These are phyloP conservation scores for Drosophila nasuta DNA, from an alignment of 1,140 invertebrate genomes.

Conservation along the genomic window DNA sequence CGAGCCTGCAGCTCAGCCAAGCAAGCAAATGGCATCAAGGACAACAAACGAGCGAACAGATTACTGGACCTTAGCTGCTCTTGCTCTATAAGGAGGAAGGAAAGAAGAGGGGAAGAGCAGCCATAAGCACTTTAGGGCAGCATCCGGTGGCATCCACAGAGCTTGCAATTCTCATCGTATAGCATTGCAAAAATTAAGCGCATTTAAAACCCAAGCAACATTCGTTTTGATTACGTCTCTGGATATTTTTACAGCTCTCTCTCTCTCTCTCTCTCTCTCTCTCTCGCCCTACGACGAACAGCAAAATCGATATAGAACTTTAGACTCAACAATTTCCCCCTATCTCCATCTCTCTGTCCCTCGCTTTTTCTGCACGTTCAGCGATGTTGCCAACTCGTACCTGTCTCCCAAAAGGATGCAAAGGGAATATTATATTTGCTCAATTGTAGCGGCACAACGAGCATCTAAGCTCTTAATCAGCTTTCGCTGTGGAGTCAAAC, in stretches of 20 bases:
- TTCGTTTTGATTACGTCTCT: constrained; percentile 65
- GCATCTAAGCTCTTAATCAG: constrained; percentile 28
- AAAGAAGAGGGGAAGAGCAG: constrained; percentile 2
- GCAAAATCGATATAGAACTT: constrained; percentile 68
- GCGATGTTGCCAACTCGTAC: constrained; percentile 3
- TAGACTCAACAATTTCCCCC: constrained; percentile 31
- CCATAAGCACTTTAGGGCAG: constrained; percentile 51
- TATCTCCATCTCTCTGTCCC: neutral
- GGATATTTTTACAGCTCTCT: constrained; percentile 34
- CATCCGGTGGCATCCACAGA: constrained; percentile 45
- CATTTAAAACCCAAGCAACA: constrained; percentile 66
- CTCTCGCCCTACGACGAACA: constrained; percentile 26
- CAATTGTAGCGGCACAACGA: constrained; percentile 15
- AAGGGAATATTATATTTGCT: constrained; percentile 21
- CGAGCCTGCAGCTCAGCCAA: constrained; percentile 6
- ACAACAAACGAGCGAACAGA: constrained; percentile 22
- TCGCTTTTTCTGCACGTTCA: constrained; percentile 7
- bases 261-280: neutral
- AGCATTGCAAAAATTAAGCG: constrained; percentile 68
- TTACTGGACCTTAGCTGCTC: constrained; percentile 12
- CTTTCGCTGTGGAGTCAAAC: constrained; percentile 20
- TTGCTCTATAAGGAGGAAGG: neutral
- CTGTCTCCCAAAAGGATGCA: constrained; percentile 10
- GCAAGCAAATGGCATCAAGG: constrained; percentile 22
- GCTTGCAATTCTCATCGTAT: constrained; percentile 2